Percentiles rank a stretch among this genome's conserved stretches.
Evolutionary conservation across 2,888 invertebrate species (phyloP).

Genomic region (Microchrysa polita): DNA sequence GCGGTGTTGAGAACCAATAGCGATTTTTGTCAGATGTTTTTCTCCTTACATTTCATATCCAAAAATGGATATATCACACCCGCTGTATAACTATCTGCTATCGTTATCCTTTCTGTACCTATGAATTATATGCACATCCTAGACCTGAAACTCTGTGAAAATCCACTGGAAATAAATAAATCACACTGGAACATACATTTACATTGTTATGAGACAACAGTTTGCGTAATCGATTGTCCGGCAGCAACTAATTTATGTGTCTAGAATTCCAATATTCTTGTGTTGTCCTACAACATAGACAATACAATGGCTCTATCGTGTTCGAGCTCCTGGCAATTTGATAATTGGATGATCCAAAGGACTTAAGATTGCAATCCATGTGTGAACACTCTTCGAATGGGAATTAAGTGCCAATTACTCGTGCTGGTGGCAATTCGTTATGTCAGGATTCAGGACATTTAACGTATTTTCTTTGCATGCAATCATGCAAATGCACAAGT

Average conservation of each 20-base stretch:
- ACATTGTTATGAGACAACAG: conserved; percentile 36
- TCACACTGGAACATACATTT: conserved; percentile 38
- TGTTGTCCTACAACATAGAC: conserved; percentile 24
- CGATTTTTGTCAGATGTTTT: too few species aligned
- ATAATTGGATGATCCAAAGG: conserved; percentile 40
- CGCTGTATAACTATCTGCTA: too few species aligned
- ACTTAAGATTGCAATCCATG: conserved; percentile 28
- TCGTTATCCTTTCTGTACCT: too few species aligned
- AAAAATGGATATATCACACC: too few species aligned
- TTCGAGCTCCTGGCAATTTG: conserved; percentile 31
- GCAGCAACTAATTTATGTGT: conserved; percentile 39
- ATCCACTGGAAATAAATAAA: conserved; percentile 17
- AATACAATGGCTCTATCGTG: not conserved
- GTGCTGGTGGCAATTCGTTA: not conserved
- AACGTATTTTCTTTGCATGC: not conserved
- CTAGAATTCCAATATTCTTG: conserved; percentile 15
- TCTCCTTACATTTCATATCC: too few species aligned
- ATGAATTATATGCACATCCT: too few species aligned
- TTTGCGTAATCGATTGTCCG: conserved; percentile 33
- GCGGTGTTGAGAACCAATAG: too few species aligned
- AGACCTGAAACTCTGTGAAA: not conserved
- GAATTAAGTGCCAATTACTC: conserved; percentile 31
- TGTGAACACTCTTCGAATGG: conserved; percentile 32
- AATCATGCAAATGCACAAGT: not conserved
- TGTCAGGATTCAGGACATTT: not conserved